These are phyloP conservation scores for Auanema sp. DNA, from an alignment of 2,888 invertebrate genomes.

Conservation along the genomic window DNA sequence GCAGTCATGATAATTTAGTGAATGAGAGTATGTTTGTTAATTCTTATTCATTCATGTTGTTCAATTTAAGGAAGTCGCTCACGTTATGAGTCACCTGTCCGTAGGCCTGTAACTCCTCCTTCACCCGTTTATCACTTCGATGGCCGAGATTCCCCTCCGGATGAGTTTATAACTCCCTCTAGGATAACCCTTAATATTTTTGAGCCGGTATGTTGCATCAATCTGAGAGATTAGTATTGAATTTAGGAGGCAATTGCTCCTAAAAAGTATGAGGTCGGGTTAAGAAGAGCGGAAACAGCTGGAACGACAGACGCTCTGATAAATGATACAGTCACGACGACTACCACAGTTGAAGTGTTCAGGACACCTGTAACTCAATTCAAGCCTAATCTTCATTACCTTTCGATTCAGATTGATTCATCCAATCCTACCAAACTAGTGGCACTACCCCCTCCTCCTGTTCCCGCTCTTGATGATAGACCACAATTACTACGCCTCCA, in stretches of 20 bases:
- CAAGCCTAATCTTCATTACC: not conserved
- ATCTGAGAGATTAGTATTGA: too few relatives aligned
- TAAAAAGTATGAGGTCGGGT: slow-evolving; percentile 16
- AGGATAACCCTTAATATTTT: slow-evolving; percentile 39
- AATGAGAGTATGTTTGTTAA: too few relatives aligned
- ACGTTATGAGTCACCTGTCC: not conserved
- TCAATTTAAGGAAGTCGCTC: too few relatives aligned
- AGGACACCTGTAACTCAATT: slow-evolving; percentile 25
- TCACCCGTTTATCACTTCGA: slow-evolving; percentile 21
- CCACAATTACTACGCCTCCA: slow-evolving; percentile 17
- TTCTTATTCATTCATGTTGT: too few relatives aligned
- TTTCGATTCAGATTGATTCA: not conserved
- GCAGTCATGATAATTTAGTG: too few relatives aligned
- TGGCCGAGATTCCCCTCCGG: slow-evolving; percentile 40
- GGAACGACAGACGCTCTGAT: slow-evolving; percentile 27
- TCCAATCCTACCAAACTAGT: not conserved
- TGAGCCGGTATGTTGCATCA: slow-evolving; percentile 28
- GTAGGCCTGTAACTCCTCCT: slow-evolving; percentile 17
- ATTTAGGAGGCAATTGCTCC: not conserved
- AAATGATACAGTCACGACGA: slow-evolving; percentile 37
- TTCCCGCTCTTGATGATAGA: slow-evolving; percentile 19
- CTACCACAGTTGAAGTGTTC: slow-evolving; percentile 43
- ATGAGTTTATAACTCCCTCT: slow-evolving; percentile 43
- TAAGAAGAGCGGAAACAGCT: slow-evolving; percentile 4
- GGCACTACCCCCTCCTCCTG: slow-evolving; percentile 11